Percentiles rank a stretch among this genome's conserved stretches.
Evolutionary conservation across 2,888 invertebrate species (phyloP).

Genomic region (Tetragnatha montana): DNA sequence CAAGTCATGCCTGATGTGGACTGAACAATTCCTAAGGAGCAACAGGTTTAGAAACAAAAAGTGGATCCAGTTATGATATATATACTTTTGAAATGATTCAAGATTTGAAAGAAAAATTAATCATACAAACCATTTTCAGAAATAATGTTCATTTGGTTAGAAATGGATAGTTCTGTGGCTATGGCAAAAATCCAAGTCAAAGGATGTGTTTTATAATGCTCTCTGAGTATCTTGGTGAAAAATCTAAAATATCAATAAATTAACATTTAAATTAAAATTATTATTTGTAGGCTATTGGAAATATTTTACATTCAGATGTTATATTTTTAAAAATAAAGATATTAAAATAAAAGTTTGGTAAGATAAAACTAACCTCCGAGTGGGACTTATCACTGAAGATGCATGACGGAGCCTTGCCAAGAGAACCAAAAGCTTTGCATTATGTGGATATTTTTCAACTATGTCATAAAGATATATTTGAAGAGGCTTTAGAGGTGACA

Average conservation of each 20-base stretch:
- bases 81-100: background rate
- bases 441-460: slow-evolving; percentile 49
- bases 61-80: no score
- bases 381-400: slow-evolving; percentile 51
- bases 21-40: background rate
- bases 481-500: slow-evolving; percentile 54
- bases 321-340: slow-evolving; percentile 2
- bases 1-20: slow-evolving; percentile 73
- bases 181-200: slow-evolving; percentile 58
- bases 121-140: background rate
- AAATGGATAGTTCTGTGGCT: slow-evolving; percentile 50
- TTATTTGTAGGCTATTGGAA: background rate
- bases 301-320: slow-evolving; percentile 9
- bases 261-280: background rate
- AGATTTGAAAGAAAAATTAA: background rate
- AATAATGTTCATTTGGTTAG: background rate
- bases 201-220: slow-evolving; percentile 29
- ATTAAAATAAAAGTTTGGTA: background rate
- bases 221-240: slow-evolving; percentile 45
- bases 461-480: slow-evolving; percentile 31
- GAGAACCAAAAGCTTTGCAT: slow-evolving; percentile 25
- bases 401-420: slow-evolving; percentile 50
- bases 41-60: background rate
- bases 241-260: slow-evolving; percentile 52
- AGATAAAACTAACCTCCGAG: slow-evolving; percentile 45